Evolutionary conservation across 2,797 vertebrate species (phyloP), one percentile per base, ranked within the genome.

Genomic region (Bryconaethiops microstoma): DNA sequence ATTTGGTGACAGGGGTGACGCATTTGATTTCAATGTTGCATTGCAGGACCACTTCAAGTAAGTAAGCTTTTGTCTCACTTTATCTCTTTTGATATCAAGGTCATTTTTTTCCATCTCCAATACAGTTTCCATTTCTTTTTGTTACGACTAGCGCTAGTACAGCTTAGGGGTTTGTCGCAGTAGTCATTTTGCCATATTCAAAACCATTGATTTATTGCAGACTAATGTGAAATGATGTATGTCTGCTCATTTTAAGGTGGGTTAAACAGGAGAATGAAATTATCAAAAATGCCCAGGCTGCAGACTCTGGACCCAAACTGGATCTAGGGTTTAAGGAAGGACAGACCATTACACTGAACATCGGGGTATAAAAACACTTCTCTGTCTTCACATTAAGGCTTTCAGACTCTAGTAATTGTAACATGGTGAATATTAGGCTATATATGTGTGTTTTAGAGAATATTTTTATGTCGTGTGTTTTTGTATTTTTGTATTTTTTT

Each of bases 41-140:
- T 90, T 98, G 86, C 97, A 99, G 91, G 97, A 99, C 90, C 97
- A 99, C 86, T 99, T 99, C 92, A 98, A 98, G 97, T 98, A 91
- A 95, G 96, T 91, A 77, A 48, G 62, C 40, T 39, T 39, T 8
- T 21, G 10, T 73, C 35, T 74, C 19, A 50, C 14, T 77, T 2
- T 0, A 29, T 71, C n/a, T 78, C 55, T 57, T 10, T 23, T 12
- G 72, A 35, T 70, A 40, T 64, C n/a, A 13, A 54, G n/a, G 23
- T 82, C 79, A 50, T 45, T 39, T 10, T 67, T 19, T 52, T 25
- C 21, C 14, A 7, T 59, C 55, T 57, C 19, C 45, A 10, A 9
- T 48, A 9, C 1, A 48, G 45, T 35, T 35, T 35, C 35, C 35
- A 48, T 48, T 12, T 10, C 45, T 12, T 8, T 48, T 48, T 48